A percentile compares a stretch with the other conserved stretches of the same genome.
phyloP scores from a whole-genome alignment of 2,797 vertebrate species.

The Percopsis omiscomaycus region DNA sequence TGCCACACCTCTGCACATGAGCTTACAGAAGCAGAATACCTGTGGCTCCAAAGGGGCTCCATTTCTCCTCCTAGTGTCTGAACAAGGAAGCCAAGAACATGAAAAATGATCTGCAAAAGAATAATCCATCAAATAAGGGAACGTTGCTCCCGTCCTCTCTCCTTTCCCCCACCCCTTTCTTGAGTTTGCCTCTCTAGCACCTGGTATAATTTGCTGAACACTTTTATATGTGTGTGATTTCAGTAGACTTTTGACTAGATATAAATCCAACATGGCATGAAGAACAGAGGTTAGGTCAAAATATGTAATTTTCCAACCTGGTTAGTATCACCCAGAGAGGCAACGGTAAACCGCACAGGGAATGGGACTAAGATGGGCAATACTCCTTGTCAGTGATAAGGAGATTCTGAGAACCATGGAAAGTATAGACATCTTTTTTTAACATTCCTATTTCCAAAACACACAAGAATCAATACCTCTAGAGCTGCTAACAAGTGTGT shows the following conservation, averaged over 20 bases:
- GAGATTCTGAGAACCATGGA: constrained; percentile 8
- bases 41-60: constrained; percentile 48
- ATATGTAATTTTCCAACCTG: not conserved
- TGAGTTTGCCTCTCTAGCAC: constrained; percentile 34
- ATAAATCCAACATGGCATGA: not conserved
- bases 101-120: constrained; percentile 59
- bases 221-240: constrained; percentile 37
- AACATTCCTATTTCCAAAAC: constrained; percentile 36
- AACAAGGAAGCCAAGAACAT: constrained; percentile 48
- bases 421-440: constrained; percentile 23
- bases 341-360: too few relatives aligned
- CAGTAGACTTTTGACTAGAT: constrained; percentile 5
- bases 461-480: constrained; percentile 39
- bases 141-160: constrained; percentile 53
- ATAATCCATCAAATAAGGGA: constrained; percentile 68
- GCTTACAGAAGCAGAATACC: constrained; percentile 49
- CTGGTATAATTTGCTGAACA: constrained; percentile 42
- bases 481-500: constrained; percentile 21
- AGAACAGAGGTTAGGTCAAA: too few relatives aligned
- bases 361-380: not conserved
- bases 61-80: constrained; percentile 34
- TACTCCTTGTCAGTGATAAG: constrained; percentile 1
- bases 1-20: constrained; percentile 27
- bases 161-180: constrained; percentile 43
- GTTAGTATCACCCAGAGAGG: not conserved